Conservation (phyloP, 1,140 invertebrate species). For the Kradibia gibbosae region DNA sequence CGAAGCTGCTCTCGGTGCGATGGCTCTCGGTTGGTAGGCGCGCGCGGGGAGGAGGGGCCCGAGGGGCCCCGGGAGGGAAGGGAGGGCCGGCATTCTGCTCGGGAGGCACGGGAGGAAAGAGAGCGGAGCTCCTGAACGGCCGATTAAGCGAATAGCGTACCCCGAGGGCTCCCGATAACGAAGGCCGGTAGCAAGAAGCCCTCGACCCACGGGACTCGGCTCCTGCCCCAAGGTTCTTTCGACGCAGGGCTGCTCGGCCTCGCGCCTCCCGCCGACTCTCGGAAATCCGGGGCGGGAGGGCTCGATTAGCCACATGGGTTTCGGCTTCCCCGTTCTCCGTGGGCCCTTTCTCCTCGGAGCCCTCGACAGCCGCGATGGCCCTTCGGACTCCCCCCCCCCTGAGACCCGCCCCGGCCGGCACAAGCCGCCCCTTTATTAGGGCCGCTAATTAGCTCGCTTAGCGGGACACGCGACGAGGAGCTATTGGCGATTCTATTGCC, state of each 20-base stretch:
- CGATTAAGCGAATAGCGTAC: slow-evolving; percentile 33
- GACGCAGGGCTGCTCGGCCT: neutral
- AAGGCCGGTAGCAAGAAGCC: slow-evolving; percentile 17
- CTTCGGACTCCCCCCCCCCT: too few species aligned
- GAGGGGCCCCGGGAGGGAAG: neutral
- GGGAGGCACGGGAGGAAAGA: neutral
- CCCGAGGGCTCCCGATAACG: slow-evolving; percentile 28
- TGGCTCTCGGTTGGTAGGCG: too few species aligned
- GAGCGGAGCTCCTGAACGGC: neutral
- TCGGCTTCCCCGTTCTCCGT: too few species aligned
- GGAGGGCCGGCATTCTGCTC: neutral
- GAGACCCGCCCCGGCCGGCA: too few species aligned
- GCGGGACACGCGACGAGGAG: too few species aligned
- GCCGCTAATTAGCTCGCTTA: too few species aligned
- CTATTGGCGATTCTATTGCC: too few species aligned
- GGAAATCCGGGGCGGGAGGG: neutral
- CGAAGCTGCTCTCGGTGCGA: neutral
- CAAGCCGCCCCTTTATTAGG: too few species aligned
- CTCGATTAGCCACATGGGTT: neutral
- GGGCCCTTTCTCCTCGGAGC: too few species aligned
- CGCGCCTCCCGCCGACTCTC: neutral
- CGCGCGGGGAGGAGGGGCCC: neutral
- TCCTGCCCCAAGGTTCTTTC: neutral
- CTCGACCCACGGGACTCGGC: neutral
- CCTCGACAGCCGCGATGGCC: too few species aligned